These are phyloP conservation scores for Puffinus mauretanicus DNA, from an alignment of 2,113 vertebrate genomes.

Conservation along the genomic window DNA sequence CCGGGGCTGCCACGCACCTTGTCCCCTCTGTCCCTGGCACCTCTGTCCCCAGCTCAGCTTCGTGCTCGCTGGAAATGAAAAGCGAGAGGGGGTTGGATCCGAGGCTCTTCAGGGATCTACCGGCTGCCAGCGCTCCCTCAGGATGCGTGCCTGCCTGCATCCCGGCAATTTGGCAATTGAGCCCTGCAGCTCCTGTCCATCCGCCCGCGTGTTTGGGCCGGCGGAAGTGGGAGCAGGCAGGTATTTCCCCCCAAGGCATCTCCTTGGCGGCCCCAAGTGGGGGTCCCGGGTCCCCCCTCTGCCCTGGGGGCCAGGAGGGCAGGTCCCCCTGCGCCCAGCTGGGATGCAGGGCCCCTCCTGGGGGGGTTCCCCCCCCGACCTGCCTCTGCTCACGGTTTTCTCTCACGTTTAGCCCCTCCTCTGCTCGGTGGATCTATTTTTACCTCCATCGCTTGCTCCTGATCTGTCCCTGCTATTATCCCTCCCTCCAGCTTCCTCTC, in stretches of 20 bases:
- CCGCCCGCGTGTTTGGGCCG: background rate
- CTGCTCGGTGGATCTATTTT: conserved; percentile 57
- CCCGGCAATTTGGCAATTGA: background rate
- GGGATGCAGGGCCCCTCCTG: background rate
- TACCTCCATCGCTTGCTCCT: conserved; percentile 43
- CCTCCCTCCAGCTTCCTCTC: conserved; percentile 34
- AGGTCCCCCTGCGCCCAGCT: rapidly evolving
- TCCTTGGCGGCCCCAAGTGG: rapidly evolving
- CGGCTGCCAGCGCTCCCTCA: background rate
- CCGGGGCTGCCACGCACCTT: background rate
- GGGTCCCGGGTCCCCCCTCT: background rate
- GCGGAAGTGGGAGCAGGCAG: background rate
- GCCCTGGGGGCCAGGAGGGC: background rate
- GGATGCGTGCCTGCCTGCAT: background rate
- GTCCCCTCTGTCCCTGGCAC: background rate
- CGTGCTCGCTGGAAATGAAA: conserved; percentile 45
- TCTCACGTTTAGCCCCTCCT: conserved; percentile 66
- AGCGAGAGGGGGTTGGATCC: background rate
- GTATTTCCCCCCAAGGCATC: background rate
- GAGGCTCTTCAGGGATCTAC: background rate
- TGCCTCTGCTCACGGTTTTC: conserved; percentile 33
- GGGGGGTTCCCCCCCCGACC: background rate
- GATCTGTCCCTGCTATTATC: conserved; percentile 52
- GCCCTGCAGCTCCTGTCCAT: background rate
- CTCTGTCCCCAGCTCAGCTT: conserved; percentile 19